Evolutionary conservation across 2,888 invertebrate species (phyloP).

Genomic region (Limenitis camilla): DNA sequence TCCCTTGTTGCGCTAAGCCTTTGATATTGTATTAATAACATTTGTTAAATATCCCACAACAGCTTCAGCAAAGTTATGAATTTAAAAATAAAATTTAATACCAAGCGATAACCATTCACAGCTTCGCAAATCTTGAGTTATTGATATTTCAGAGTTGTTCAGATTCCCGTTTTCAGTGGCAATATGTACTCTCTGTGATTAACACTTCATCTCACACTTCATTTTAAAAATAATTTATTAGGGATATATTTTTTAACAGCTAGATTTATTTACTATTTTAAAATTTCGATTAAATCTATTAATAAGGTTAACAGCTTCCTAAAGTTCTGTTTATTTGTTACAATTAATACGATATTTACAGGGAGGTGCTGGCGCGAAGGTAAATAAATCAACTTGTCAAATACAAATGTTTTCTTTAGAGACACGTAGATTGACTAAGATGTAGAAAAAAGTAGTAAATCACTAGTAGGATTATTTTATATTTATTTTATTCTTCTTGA

Average conservation of each 20-base stretch:
- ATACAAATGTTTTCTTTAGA: conserved; percentile 37
- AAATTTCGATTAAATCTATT: no score
- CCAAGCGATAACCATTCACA: conserved; percentile 32
- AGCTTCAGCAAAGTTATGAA: conserved; percentile 20
- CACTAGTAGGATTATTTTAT: conserved; percentile 38
- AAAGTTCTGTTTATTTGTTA: conserved; percentile 24
- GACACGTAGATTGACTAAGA: conserved; percentile 50
- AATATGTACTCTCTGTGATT: conserved; percentile 19
- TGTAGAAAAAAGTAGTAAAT: conserved; percentile 40
- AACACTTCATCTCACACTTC: background rate
- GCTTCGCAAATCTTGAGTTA: conserved; percentile 43
- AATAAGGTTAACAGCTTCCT: conserved; percentile 19
- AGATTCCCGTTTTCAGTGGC: conserved; percentile 30
- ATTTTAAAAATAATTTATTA: conserved; percentile 32
- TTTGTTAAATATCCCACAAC: conserved; percentile 22
- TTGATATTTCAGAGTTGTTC: conserved; percentile 26
- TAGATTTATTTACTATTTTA: no score
- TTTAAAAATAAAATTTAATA: conserved; percentile 21
- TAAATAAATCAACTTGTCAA: conserved; percentile 43
- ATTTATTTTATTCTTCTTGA: conserved; percentile 10
- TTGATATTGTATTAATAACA: conserved; percentile 16
- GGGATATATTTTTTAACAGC: background rate
- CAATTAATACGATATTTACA: conserved; percentile 43
- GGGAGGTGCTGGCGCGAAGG: conserved; percentile 70
- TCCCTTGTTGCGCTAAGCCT: conserved; percentile 22